These are phyloP conservation scores for Olivierus martensii DNA, from an alignment of 1,140 invertebrate species.

Conservation along the genomic window DNA sequence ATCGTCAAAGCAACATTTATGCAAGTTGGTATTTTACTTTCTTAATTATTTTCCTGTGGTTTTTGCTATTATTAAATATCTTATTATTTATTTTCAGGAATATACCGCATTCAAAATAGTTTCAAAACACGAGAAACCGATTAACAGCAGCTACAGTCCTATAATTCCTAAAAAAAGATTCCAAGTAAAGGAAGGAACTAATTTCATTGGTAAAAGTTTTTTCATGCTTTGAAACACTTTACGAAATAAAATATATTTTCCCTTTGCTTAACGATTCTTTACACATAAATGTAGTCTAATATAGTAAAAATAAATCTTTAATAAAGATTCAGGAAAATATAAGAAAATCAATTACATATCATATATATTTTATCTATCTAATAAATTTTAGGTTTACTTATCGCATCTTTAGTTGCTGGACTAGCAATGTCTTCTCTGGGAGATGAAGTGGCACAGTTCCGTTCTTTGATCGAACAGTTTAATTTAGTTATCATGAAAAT, in stretches of 20 bases:
- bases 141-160: background rate
- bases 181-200: slow-evolving; percentile 52
- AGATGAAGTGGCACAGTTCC: slow-evolving; percentile 41
- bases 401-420: slow-evolving; percentile 73
- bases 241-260: too few relatives aligned
- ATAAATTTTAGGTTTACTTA: slow-evolving; percentile 42
- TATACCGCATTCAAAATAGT: slow-evolving; percentile 4
- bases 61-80: background rate
- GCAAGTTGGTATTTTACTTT: background rate
- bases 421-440: slow-evolving; percentile 66
- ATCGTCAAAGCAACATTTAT: slow-evolving; percentile 14
- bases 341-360: too few relatives aligned
- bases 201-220: slow-evolving; percentile 61
- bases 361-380: too few relatives aligned
- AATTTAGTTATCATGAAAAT: slow-evolving; percentile 78
- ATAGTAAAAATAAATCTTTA: too few relatives aligned
- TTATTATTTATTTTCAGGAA: slow-evolving; percentile 5
- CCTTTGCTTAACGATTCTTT: too few relatives aligned
- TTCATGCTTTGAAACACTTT: too few relatives aligned
- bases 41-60: background rate
- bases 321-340: too few relatives aligned
- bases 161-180: slow-evolving; percentile 18
- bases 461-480: slow-evolving; percentile 63
- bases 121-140: background rate
- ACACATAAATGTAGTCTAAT: too few relatives aligned